These are phyloP conservation scores for Tuta absoluta DNA, from an alignment of 2,888 invertebrate genomes.

Conservation along the genomic window DNA sequence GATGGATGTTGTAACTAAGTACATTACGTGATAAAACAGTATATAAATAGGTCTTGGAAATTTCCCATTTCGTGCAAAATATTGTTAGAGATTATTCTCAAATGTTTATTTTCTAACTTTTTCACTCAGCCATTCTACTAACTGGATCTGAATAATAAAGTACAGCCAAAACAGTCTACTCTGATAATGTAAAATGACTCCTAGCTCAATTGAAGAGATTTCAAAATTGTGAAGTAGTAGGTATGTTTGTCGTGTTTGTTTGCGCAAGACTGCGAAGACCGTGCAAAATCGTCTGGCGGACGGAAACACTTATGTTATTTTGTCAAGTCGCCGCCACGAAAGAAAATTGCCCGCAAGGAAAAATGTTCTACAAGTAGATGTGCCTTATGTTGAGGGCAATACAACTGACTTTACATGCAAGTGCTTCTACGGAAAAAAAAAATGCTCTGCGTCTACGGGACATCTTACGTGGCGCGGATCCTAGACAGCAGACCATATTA, in stretches of 20 bases:
- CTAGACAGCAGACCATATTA: too few species aligned
- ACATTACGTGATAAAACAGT: too few species aligned
- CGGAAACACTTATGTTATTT: background rate
- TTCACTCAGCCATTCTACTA: background rate
- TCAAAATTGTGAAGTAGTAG: background rate
- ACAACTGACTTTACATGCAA: too few species aligned
- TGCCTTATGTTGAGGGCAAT: too few species aligned
- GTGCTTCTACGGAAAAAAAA: too few species aligned
- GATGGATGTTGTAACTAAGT: too few species aligned
- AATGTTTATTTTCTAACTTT: too few species aligned
- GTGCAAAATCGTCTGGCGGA: background rate
- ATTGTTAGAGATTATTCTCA: too few species aligned
- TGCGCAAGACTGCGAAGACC: slow-evolving; percentile 2
- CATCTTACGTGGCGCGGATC: too few species aligned
- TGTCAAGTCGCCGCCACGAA: background rate
- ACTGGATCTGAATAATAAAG: background rate
- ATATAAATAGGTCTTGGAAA: too few species aligned
- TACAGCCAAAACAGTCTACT: background rate
- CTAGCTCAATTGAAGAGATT: background rate
- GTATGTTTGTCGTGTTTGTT: slow-evolving; percentile 1
- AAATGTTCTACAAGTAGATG: background rate
- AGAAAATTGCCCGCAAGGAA: background rate
- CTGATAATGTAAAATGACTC: background rate
- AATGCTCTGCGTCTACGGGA: too few species aligned
- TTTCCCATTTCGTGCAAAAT: too few species aligned